Base-by-base conservation (phyloP, 2,888 invertebrate genomes). In the Apamea anceps region DNA sequence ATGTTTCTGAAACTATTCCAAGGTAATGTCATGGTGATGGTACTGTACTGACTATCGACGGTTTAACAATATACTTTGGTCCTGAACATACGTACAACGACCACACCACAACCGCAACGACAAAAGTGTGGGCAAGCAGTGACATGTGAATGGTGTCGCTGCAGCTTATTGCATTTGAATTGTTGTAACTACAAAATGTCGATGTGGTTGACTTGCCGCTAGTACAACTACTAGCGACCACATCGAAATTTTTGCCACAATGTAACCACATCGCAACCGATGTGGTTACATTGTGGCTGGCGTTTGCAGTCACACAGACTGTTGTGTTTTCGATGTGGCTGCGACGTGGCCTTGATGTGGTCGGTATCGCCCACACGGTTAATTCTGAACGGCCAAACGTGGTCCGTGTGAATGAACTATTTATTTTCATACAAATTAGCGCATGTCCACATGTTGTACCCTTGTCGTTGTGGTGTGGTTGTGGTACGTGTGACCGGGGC, bases 21-120 rank as follows among this genome's bases (percentile, higher is more conserved):
- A 85, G 89, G 83, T 87, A 81, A 83, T 72, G 54, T 84, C 65
- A 71, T 79, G 89, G 84, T 84, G 85, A 88, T 79, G 85, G 77
- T 87, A 80, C 72, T 71, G 48, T 74, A 57, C 45, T 37, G 25
- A 80, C n/a, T 72, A 28, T 75, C 32, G 37, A 48, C 42, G 84
- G 84, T 72, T 72, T 72, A 37, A 63, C 25, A 60, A 71, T 6
- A 25, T 37, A 65, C 37, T 25, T 13, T 13, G 2, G 25, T 37
- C 37, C 37, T 13, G 25, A 65, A 25, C 12, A 37, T 0, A 37
- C 65, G 37, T 25, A 37, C 25, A 0, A 25, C 37, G 18, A 65
- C 5, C 25, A 37, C 65, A 25, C 65, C 37, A 37, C 65, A 37
- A 4, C 12, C 25, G 25, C 37, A 37, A 25, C 65, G 37, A 65